Evolutionary conservation across 2,888 invertebrate species (phyloP), one percentile per base, ranked within the genome.

Genomic region (Dryomyza anilis): DNA sequence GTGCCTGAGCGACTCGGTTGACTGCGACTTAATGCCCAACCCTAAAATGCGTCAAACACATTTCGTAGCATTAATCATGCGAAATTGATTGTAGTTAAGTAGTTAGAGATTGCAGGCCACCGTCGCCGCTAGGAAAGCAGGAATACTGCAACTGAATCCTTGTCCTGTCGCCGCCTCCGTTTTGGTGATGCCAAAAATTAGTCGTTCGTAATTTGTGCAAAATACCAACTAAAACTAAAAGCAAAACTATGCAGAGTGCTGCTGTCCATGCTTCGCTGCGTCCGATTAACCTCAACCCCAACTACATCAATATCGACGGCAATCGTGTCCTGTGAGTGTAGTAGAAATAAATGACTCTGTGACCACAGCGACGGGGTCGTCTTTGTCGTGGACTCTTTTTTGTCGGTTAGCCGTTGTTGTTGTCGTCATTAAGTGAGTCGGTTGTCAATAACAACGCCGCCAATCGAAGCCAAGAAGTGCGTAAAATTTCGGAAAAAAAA

Each of bases 61-160:
- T 63, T 55, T 63, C n/a, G 48, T 33, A 19, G 48, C 55, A 55
- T 63, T 63, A 63, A 63, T 63, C 63, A 63, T 63, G 16, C 16
- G 14, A 19, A 30, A 56, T 36, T n/a, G 12, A 10, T 45, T 56
- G 21, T 29, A 27, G 29, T 63, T 46, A 63, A n/a, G n/a, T n/a
- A n/a, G 46, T 48, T 56, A 46, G 45, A 45, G 63, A 48, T 56
- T 56, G 30, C 23, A 30, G 59, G 23, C 30, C 46, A 27, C 45
- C n/a, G 25, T n/a, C n/a, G n/a, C n/a, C n/a, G 33, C 25, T 21
- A 36, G 7, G n/a, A 3, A 29, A 25, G 23, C 12, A 3, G 21
- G 10, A 14, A 33, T 12, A 7, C 19, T 14, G 50, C 23, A 33
- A 30, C 55, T 3, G 19, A 21, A 16, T 12, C 52, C 27, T 29